Evolutionary conservation across 2,797 vertebrate genomes (phyloP).

Genomic region (Esox masquinongy): DNA sequence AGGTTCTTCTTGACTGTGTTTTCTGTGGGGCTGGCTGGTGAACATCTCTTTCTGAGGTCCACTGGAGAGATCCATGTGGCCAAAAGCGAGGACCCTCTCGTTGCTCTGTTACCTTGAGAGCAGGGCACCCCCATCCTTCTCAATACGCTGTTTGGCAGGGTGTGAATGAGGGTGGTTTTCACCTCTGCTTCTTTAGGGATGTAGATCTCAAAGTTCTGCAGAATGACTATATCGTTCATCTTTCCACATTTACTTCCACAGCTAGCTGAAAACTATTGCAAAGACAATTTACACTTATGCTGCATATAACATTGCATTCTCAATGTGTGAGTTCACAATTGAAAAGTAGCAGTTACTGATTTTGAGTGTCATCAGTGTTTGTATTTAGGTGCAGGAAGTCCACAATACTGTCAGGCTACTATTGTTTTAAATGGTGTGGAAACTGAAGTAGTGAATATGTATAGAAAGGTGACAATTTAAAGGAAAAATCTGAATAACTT

Average conservation of each 20-base stretch:
- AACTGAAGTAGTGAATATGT: no score
- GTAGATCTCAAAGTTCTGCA: conserved; percentile 52
- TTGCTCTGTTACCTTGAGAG: neutral
- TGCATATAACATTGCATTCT: neutral
- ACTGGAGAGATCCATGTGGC: conserved; percentile 62
- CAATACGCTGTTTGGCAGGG: conserved; percentile 40
- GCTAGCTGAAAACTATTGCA: neutral
- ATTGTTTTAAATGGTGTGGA: no score
- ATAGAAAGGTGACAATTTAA: no score
- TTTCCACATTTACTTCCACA: neutral
- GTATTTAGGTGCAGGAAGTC: no score
- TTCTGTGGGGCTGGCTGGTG: neutral
- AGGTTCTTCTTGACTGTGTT: neutral
- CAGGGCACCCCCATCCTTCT: conserved; percentile 37
- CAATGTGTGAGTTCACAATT: no score
- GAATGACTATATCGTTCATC: conserved; percentile 34
- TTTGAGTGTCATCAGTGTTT: no score
- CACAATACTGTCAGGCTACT: no score
- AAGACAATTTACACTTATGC: neutral
- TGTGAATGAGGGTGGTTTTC: conserved; percentile 41
- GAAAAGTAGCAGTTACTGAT: no score
- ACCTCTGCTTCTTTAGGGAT: conserved; percentile 65
- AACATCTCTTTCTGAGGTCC: conserved; percentile 39
- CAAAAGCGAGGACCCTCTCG: neutral
- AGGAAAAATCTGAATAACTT: no score